Percentiles rank a stretch among this genome's conserved stretches.
Conservation (phyloP, 2,113 vertebrate species). For the Albula glossodonta region DNA sequence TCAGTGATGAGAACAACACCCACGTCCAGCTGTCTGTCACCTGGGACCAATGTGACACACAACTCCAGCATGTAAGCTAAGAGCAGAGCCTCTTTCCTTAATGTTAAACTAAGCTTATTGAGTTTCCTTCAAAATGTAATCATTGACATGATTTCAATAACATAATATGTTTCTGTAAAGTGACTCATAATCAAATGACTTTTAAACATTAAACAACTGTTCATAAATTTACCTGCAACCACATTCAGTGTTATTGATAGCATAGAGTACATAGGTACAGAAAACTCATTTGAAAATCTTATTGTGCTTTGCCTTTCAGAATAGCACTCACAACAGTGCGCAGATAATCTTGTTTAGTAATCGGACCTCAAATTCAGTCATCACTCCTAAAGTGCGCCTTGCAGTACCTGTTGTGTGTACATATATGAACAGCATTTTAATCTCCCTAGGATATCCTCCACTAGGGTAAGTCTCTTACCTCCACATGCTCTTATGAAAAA, state of each 20-base stretch:
- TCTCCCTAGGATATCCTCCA: constrained; percentile 73
- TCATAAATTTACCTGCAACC: too few species aligned
- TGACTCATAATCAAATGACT: neutral
- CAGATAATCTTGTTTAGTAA: constrained; percentile 71
- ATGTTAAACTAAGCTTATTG: neutral
- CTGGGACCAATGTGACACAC: constrained; percentile 76
- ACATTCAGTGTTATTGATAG: too few species aligned
- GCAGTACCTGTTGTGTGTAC: constrained; percentile 71
- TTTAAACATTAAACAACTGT: too few species aligned
- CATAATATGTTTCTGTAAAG: neutral
- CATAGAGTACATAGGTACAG: too few species aligned
- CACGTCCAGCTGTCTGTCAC: constrained; percentile 68
- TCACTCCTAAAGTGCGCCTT: constrained; percentile 54
- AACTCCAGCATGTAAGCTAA: constrained; percentile 68
- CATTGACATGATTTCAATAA: neutral
- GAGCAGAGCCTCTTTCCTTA: neutral
- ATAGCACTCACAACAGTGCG: constrained; percentile 66
- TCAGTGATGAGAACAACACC: constrained; percentile 65
- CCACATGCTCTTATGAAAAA: neutral
- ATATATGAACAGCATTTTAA: constrained; percentile 72
- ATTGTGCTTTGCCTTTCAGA: constrained; percentile 66
- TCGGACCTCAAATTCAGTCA: constrained; percentile 42
- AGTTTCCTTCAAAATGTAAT: neutral
- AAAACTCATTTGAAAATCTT: neutral
- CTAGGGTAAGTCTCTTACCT: constrained; percentile 64